Conservation (phyloP, 2,888 invertebrate genomes). For the Cephalotes varians region DNA sequence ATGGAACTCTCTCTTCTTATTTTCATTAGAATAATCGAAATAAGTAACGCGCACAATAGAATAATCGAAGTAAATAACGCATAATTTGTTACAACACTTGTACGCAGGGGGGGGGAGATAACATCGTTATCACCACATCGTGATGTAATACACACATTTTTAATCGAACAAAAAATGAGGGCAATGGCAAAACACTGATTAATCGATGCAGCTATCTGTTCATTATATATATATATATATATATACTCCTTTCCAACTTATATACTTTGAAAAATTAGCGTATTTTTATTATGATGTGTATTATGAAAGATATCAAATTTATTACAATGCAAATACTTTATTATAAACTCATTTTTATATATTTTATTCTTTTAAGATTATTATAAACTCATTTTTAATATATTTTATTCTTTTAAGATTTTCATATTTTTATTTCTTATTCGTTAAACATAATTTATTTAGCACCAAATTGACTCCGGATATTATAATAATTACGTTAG, state of each 20-base stretch:
- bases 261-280: not conserved
- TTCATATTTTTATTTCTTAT: too few relatives aligned
- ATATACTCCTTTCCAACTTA: too few relatives aligned
- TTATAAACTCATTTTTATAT: not conserved
- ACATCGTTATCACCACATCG: not conserved
- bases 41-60: too few relatives aligned
- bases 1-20: not conserved
- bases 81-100: not conserved
- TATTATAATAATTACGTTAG: not conserved
- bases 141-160: constrained; percentile 9
- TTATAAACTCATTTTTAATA: too few relatives aligned
- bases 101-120: not conserved
- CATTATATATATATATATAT: not conserved
- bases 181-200: not conserved
- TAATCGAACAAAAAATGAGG: constrained; percentile 1
- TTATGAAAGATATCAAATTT: not conserved
- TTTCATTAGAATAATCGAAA: too few relatives aligned
- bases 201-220: constrained; percentile 14
- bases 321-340: not conserved
- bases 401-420: not conserved
- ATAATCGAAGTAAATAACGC: constrained; percentile 5
- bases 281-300: not conserved
- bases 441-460: too few relatives aligned
- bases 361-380: too few relatives aligned
- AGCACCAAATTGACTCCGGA: not conserved